Evolutionary conservation across 1,140 invertebrate genomes (phyloP), one percentile per base, ranked within the genome.

Genomic region (Drusus annulatus): DNA sequence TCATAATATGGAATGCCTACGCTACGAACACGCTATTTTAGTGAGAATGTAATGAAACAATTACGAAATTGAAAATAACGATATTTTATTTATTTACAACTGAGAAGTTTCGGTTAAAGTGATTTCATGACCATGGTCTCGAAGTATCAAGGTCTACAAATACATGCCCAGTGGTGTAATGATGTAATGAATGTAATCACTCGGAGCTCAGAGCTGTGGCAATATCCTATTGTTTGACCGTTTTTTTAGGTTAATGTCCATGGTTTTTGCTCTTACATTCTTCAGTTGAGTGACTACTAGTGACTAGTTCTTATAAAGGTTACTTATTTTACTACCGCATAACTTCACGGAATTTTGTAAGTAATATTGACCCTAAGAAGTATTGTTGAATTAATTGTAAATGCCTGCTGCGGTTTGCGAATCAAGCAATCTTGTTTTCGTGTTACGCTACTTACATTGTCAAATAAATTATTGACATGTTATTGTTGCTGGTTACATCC

Each of bases 121-220:
- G 19, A 19, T 45, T 69, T 69, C 65, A 45, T 19, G 65, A 69
- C 65, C 65, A 23, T 69, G 65, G 31, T 50, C 65, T 69, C 31
- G n/a, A 45, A 15, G 17, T 50, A n/a, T 69, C 65, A 69, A 69
- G 65, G 65, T 69, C 65, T 23, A 0, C 8, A 10, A 69, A 69
- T 45, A 50, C 31, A 69, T 23, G 28, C 36, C 45, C 21, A 6
- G 8, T 36, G n/a, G 19, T 69, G 28, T 45, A 17, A 8, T 36
- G n/a, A 45, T 69, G 28, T 45, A 17, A 69, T 50, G 17, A 69
- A 51, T 51, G n/a, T 69, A 69, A 65, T 65, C 62, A 28, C 62
- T 69, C 28, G 23, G 36, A 36, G 31, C 31, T 4, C 31, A 36
- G 31, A 45, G 10, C 2, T 50, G 65, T 8, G 17, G 65, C 36